Evolutionary conservation across 35 echinoderm and acorn worm species (phyloP).

Genomic region (Apostichopus parvimensis): DNA sequence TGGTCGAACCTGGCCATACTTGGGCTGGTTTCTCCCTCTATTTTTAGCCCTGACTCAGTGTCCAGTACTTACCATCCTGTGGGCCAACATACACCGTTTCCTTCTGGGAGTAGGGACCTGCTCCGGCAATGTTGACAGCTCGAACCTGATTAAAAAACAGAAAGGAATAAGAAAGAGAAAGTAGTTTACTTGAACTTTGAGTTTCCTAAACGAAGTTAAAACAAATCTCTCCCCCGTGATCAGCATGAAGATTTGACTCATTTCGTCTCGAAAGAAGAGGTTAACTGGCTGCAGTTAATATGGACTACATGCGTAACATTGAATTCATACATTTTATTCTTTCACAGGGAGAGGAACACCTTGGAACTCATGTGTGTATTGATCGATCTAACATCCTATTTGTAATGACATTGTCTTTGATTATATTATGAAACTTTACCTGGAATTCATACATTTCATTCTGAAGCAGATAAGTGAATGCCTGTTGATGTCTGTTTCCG

Average conservation of each 20-base stretch:
- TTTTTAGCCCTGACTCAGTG: neutral
- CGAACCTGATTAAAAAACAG: conserved; percentile 6
- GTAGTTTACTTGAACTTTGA: neutral
- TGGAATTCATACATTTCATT: neutral
- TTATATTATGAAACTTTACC: neutral
- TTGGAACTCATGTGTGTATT: neutral
- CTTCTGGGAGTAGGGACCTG: neutral
- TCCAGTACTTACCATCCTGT: neutral
- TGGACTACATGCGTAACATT: no score
- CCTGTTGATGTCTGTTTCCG: neutral
- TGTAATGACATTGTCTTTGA: neutral
- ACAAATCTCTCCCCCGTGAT: neutral
- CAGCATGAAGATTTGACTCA: neutral
- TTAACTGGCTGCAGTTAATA: no score
- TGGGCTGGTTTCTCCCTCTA: neutral
- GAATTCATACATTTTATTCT: no score
- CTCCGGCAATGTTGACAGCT: neutral
- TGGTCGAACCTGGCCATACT: no score
- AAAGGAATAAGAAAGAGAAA: neutral
- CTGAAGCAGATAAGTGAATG: neutral
- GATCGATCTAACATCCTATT: neutral
- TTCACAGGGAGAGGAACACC: neutral
- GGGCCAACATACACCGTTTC: neutral
- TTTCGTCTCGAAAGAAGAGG: neutral
- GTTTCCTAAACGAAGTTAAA: neutral